A percentile compares a stretch with the other conserved stretches of the same genome.
These are phyloP conservation scores for Drosophila jambulina DNA, from an alignment of 1,140 invertebrate species.

Conservation along the genomic window DNA sequence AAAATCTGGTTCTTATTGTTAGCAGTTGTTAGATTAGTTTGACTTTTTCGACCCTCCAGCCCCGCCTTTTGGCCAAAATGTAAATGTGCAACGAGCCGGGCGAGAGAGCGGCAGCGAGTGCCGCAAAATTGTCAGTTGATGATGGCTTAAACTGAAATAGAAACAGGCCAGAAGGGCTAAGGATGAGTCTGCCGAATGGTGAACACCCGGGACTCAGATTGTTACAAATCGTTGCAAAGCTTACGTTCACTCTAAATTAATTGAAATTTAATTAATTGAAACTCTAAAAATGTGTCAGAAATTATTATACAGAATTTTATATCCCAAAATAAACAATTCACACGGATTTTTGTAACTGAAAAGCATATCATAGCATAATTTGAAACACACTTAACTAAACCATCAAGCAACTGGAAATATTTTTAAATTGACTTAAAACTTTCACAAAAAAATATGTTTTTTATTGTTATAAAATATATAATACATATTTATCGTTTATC, in stretches of 20 bases:
- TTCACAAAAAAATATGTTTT: neutral
- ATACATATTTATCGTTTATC: too few relatives aligned
- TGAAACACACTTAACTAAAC: neutral
- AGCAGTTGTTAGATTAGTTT: constrained; percentile 82
- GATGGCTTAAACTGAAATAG: constrained; percentile 55
- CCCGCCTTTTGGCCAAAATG: constrained; percentile 56
- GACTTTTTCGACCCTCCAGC: constrained; percentile 66
- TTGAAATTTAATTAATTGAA: neutral
- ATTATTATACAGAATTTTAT: neutral
- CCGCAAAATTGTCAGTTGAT: constrained; percentile 74
- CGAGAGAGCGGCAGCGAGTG: constrained; percentile 7
- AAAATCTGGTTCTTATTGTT: constrained; percentile 61
- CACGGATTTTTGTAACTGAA: too few relatives aligned
- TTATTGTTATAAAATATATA: neutral
- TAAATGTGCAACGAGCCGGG: constrained; percentile 66
- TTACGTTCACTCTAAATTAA: too few relatives aligned
- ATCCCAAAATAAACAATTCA: neutral
- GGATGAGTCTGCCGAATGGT: neutral
- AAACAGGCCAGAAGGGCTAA: neutral
- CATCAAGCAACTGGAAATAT: neutral
- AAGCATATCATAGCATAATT: neutral
- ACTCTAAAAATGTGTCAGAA: neutral
- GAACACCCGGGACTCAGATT: neutral
- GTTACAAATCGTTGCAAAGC: neutral
- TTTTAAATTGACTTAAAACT: neutral